Base-by-base conservation (phyloP, 2,888 invertebrate genomes). In the Drosophila suboccidentalis region DNA sequence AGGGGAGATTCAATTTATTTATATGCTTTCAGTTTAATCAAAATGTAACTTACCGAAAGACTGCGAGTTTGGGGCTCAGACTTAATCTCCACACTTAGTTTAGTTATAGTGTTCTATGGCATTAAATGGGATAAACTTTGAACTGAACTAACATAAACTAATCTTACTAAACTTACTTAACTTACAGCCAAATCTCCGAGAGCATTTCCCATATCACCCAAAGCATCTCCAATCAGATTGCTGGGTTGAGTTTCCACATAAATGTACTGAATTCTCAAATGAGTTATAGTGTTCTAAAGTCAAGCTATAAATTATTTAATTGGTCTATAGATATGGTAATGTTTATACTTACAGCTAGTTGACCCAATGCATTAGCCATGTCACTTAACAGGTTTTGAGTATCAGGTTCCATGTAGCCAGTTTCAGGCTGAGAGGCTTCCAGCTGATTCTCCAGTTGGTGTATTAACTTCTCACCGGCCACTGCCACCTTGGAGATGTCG, bases 91-190 rank as follows among this genome's bases (percentile, higher is more conserved):
- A 46, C 49, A 10, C 44, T 78, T 0, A 84, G 47, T 6, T 34
- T 64, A 34, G 82, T 80, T 1, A 85, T 75, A 0, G 71, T 41
- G 19, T 84, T 80, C 80, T 83, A 51, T 10, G 38, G 13, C n/a
- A 38, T 19, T 3, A 22, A 10, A 32, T 1, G 3, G 0, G 0
- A 6, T 26, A 13, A 13, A 0, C 32, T 15, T 4, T 10, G 2
- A 4, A 13, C 2, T 19, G 0, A 4, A 1, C 17, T 11, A 8
- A n/a, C n/a, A n/a, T n/a, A n/a, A 11, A n/a, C 4, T 1, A 15
- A 9, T 39, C 1, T 5, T 3, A 9, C n/a, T 13, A 2, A 19
- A 57, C 68, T 67, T 62, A 73, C 75, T n/a, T n/a, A 50, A n/a
- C n/a, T n/a, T n/a, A n/a, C n/a, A n/a, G 75, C 75, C 78, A 76